A percentile compares a stretch with the other conserved stretches of the same genome.
Conservation (phyloP, 2,113 vertebrate species). For the Sapayoa aenigma region DNA sequence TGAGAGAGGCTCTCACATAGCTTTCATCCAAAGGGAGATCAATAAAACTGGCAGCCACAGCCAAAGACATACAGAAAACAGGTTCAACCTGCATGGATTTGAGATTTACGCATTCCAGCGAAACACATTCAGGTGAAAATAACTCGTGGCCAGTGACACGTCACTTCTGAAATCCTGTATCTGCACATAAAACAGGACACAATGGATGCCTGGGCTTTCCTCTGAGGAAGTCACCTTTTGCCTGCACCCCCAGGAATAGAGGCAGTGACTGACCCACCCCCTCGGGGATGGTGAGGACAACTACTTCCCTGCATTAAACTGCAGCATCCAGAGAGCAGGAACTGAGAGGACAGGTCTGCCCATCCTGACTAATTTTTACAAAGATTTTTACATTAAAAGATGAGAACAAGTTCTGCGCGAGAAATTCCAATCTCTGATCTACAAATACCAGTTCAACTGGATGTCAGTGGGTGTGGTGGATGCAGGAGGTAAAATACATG, state of each 20-base stretch:
- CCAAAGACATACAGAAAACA: too few species aligned
- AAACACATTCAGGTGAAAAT: background rate
- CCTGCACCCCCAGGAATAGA: background rate
- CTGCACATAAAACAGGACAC: background rate
- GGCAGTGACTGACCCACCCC: background rate
- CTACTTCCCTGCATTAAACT: accelerated
- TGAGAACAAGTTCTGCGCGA: background rate
- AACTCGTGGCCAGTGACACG: background rate
- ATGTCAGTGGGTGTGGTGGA: background rate
- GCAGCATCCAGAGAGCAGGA: background rate
- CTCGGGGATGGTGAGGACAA: accelerated
- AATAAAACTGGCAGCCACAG: background rate
- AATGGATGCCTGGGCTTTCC: accelerated
- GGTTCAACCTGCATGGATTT: accelerated
- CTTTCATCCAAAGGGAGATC: background rate
- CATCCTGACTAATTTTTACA: background rate
- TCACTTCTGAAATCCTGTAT: background rate
- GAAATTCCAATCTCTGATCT: background rate
- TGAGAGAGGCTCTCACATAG: background rate
- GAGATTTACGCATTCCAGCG: accelerated
- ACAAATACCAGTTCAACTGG: background rate
- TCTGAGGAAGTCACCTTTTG: background rate
- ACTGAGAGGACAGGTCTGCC: background rate
- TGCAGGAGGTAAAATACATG: background rate
- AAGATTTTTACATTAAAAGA: background rate